phyloP scores from a whole-genome alignment of 2,888 invertebrate species.

The Diaperis boleti region DNA sequence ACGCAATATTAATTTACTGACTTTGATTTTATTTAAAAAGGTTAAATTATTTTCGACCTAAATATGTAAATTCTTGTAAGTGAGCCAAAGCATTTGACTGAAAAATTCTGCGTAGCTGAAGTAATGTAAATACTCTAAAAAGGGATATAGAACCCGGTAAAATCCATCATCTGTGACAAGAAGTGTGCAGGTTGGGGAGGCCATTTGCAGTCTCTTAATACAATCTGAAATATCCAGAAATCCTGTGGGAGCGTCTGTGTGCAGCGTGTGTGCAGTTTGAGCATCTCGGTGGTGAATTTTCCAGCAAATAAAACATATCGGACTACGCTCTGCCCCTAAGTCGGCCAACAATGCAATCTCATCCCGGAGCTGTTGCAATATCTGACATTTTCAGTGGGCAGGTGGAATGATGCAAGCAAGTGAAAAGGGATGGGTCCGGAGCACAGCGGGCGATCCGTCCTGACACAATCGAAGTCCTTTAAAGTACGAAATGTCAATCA shows the following conservation, averaged over 20 bases:
- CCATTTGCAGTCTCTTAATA: slow-evolving; percentile 19
- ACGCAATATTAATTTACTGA: too few species aligned
- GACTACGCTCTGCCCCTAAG: neutral
- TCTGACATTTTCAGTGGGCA: slow-evolving; percentile 38
- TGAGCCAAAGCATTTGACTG: neutral
- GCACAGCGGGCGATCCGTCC: slow-evolving; percentile 6
- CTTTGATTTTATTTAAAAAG: too few species aligned
- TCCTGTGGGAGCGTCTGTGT: neutral
- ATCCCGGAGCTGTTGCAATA: slow-evolving; percentile 26
- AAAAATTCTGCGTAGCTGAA: neutral
- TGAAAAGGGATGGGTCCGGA: slow-evolving; percentile 26
- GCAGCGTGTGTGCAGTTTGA: neutral
- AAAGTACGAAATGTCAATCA: slow-evolving; percentile 37
- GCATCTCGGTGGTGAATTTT: neutral
- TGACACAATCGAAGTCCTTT: slow-evolving; percentile 22
- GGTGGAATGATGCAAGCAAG: slow-evolving; percentile 34
- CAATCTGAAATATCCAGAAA: slow-evolving; percentile 2
- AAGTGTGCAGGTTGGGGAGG: neutral
- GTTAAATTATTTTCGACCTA: too few species aligned
- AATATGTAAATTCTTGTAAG: too few species aligned
- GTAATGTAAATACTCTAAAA: too few species aligned
- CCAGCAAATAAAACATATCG: neutral
- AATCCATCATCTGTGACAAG: slow-evolving; percentile 8
- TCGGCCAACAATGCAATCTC: slow-evolving; percentile 8
- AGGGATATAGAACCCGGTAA: neutral